Evolutionary conservation across 2,888 invertebrate species (phyloP).

Genomic region (Gymnoscelis rufifasciata): DNA sequence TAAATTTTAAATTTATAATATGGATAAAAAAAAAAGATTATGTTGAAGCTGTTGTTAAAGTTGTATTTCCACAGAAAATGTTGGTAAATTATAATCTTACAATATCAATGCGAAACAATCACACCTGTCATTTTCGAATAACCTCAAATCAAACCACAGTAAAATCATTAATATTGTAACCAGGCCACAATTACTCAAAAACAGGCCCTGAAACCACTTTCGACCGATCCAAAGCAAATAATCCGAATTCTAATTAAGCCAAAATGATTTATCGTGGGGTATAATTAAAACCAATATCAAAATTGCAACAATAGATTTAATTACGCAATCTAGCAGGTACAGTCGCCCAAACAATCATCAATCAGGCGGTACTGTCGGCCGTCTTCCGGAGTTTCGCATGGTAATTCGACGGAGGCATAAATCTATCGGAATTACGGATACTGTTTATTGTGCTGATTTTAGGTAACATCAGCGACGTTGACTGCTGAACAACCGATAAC

Average conservation of each 20-base stretch:
- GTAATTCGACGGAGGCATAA: constrained; percentile 30
- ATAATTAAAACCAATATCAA: constrained; percentile 23
- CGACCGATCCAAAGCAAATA: constrained; percentile 14
- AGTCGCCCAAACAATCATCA: constrained; percentile 29
- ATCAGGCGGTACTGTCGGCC: constrained; percentile 28
- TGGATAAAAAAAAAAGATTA: no score
- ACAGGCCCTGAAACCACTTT: constrained; percentile 12
- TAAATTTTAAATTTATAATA: no score
- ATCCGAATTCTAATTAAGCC: constrained; percentile 20
- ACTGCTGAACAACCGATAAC: no score
- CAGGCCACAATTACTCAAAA: constrained; percentile 1
- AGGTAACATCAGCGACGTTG: no score
- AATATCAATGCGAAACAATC: neutral
- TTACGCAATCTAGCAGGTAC: constrained; percentile 26
- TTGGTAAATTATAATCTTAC: no score
- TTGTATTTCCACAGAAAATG: no score
- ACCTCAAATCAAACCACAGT: neutral
- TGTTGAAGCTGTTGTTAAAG: no score
- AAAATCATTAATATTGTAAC: constrained; percentile 1
- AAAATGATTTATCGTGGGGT: constrained; percentile 18
- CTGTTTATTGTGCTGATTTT: neutral
- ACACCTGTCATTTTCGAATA: neutral
- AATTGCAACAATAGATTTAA: constrained; percentile 23
- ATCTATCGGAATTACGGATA: constrained; percentile 27
- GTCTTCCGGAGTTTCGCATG: constrained; percentile 28